phyloP scores from a whole-genome alignment of 2,113 vertebrate genomes.

The Pachypanchax playfairii region DNA sequence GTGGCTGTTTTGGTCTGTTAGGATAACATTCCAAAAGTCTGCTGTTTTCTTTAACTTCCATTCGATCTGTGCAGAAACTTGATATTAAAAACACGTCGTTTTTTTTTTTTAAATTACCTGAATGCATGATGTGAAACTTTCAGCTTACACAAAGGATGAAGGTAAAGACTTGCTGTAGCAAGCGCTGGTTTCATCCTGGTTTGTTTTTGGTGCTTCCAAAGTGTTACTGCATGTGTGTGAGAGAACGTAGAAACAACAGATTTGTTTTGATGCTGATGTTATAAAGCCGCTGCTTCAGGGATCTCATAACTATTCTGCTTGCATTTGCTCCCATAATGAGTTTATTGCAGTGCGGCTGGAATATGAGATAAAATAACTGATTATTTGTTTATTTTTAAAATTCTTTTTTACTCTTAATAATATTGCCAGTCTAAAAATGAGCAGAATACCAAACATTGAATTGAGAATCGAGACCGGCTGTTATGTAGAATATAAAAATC shows the following conservation, averaged over 20 bases:
- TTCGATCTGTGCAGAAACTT: constrained; percentile 38
- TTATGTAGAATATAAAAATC: constrained; percentile 69
- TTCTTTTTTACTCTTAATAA: constrained; percentile 28
- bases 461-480: constrained; percentile 53
- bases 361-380: constrained; percentile 50
- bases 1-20: constrained; percentile 52
- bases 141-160: constrained; percentile 32
- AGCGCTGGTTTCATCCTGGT: not conserved
- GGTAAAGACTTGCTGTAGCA: constrained; percentile 7
- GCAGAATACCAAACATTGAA: constrained; percentile 52
- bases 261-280: constrained; percentile 18
- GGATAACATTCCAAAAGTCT: constrained; percentile 42
- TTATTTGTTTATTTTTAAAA: constrained; percentile 23
- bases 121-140: constrained; percentile 42
- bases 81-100: constrained; percentile 51
- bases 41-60: constrained; percentile 48
- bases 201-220: not conserved
- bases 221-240: constrained; percentile 13
- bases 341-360: constrained; percentile 42
- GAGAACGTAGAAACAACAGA: constrained; percentile 12
- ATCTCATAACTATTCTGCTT: constrained; percentile 38
- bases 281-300: constrained; percentile 27
- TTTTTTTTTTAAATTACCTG: no score
- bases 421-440: constrained; percentile 45
- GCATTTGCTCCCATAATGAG: constrained; percentile 28